Base-by-base conservation (phyloP, 1,140 invertebrate species). In the Meloidogyne hapla region DNA sequence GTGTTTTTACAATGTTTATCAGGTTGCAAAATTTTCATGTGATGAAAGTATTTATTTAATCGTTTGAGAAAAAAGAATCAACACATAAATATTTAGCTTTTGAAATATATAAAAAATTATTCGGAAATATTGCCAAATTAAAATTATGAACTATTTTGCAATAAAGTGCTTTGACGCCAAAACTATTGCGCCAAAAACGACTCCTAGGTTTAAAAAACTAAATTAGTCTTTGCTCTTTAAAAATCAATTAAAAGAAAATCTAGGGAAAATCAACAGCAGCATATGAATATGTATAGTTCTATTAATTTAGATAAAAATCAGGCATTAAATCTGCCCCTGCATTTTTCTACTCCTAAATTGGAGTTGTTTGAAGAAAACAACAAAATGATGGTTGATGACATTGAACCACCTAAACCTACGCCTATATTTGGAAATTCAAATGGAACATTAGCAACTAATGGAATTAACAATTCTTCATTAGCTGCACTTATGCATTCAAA, bases 191-290 rank as follows among this genome's bases (percentile, higher is more conserved):
- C 33, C 33, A 0, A 33, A 33, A 33, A 4, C 4, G 33, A 6
- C 33, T 33, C 33, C 33, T 6, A 33, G 9, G 9, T 33, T 33
- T 33, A 33, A 33, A 33, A 33, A 33, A 33, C 9, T 56, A 56
- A 56, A 56, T n/a, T 56, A 56, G n/a, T 56, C 48, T 56, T 56
- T 56, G n/a, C 48, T 56, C 48, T 56, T 56, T n/a, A 56, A 48
- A 48, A 18, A 48, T 18, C 13, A 48, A 48, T 48, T 18, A 48
- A 48, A 18, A 18, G 15, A 5, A 18, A 48, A 48, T 48, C 4
- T 18, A 66, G 33, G 15, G n/a, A 28, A 66, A 33, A 66, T 66
- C 13, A 18, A 21, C n/a, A 6, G n/a, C 26, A 25, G 9, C n/a
- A 66, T 65, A 23, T 40, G n/a, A 4, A 65, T 3, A 66, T 8